A percentile compares a stretch with the other conserved stretches of the same genome.
These are phyloP conservation scores for Hybos culiciformis DNA, from an alignment of 2,888 invertebrate genomes.

Conservation along the genomic window DNA sequence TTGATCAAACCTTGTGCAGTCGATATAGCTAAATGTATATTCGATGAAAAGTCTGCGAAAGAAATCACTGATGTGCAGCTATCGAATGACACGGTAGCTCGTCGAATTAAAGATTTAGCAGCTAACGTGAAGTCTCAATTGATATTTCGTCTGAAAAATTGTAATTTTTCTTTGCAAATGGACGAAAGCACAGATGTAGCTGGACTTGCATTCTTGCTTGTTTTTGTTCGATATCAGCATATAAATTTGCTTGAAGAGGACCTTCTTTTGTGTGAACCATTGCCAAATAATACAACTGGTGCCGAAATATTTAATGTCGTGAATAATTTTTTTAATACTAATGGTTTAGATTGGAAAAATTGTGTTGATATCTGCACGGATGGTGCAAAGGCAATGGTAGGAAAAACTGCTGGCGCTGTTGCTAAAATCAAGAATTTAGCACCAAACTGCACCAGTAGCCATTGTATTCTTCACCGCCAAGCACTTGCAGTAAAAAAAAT, in stretches of 20 bases:
- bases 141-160: neutral
- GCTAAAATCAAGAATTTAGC: neutral
- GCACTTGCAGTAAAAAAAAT: constrained; percentile 1
- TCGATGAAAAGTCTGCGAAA: neutral
- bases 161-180: neutral
- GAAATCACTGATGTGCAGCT: neutral
- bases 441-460: neutral
- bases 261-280: neutral
- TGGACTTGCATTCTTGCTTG: neutral
- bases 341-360: neutral
- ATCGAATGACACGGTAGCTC: neutral
- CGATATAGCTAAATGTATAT: neutral
- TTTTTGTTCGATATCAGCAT: neutral
- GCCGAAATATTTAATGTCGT: neutral
- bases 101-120: neutral
- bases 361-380: constrained; percentile 8
- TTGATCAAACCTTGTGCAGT: neutral
- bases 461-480: neutral
- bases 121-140: neutral
- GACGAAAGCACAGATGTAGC: neutral
- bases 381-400: constrained; percentile 11
- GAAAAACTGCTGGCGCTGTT: neutral
- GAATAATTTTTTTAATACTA: neutral
- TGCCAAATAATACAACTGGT: neutral
- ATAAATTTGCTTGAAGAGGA: neutral